Conservation (phyloP, 2,113 vertebrate genomes). For the Zingel zingel region DNA sequence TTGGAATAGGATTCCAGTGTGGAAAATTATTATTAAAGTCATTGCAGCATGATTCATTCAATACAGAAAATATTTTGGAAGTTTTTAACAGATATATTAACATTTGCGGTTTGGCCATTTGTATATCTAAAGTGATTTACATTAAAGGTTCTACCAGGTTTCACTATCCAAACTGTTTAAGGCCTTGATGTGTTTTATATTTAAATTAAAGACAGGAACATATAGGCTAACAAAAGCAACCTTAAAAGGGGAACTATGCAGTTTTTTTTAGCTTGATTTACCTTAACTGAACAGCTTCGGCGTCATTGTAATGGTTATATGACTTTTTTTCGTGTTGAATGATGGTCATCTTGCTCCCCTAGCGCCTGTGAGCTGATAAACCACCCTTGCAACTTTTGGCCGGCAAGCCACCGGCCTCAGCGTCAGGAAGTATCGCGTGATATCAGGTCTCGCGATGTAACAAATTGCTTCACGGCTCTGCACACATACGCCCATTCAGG, state of each 20-base stretch:
- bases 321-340: too few relatives aligned
- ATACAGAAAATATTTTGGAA: conserved; percentile 43
- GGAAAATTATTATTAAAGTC: conserved; percentile 48
- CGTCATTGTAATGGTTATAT: too few relatives aligned
- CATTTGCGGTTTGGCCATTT: conserved; percentile 16
- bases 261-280: too few relatives aligned
- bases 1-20: conserved; percentile 56
- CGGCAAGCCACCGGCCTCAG: too few relatives aligned
- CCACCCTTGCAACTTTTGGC: too few relatives aligned
- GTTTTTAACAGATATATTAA: conserved; percentile 24
- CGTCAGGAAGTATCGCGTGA: too few relatives aligned
- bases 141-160: conserved; percentile 11
- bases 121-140: conserved; percentile 23
- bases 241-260: not conserved
- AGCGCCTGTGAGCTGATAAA: too few relatives aligned
- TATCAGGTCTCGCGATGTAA: too few relatives aligned
- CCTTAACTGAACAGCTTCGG: too few relatives aligned
- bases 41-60: conserved; percentile 39
- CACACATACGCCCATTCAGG: too few relatives aligned
- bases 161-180: conserved; percentile 45
- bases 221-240: conserved; percentile 18
- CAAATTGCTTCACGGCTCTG: too few relatives aligned
- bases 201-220: conserved; percentile 36
- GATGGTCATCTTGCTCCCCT: too few relatives aligned
- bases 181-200: conserved; percentile 33